Conservation (phyloP, 2,888 invertebrate genomes). For the Dyspetes luteomarginatus region DNA sequence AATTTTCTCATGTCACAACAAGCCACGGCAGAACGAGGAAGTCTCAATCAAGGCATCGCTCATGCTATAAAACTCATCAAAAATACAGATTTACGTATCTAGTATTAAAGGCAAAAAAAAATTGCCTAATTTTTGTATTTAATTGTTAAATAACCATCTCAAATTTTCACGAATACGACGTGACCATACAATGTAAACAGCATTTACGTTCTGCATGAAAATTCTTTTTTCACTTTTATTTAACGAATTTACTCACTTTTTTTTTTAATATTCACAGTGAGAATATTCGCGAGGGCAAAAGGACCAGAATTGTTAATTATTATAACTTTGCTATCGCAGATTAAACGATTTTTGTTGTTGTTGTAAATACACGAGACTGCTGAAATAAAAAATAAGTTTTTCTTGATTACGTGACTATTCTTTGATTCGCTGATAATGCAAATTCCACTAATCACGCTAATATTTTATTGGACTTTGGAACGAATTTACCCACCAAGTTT, state of each 20-base stretch:
- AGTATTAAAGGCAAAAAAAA: conserved; percentile 7
- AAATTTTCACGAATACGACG: conserved; percentile 10
- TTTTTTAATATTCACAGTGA: neutral
- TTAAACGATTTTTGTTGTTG: conserved; percentile 24
- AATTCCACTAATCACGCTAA: neutral
- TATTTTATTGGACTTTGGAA: no score
- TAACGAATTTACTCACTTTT: neutral
- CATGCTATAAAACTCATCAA: conserved; percentile 53
- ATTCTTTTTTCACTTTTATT: conserved; percentile 3
- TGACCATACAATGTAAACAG: conserved; percentile 12
- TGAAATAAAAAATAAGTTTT: neutral
- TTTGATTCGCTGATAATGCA: neutral
- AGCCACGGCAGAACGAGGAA: conserved; percentile 15
- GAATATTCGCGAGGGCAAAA: neutral
- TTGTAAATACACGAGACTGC: conserved; percentile 39
- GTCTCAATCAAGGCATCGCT: conserved; percentile 53
- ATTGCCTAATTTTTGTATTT: neutral
- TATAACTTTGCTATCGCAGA: neutral
- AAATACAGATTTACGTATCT: neutral
- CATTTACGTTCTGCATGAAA: neutral
- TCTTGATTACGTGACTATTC: neutral
- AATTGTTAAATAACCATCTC: neutral
- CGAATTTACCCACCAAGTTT: no score
- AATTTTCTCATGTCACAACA: conserved; percentile 18
- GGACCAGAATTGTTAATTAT: neutral